Base-by-base conservation (phyloP, 2,888 invertebrate genomes). In the Andricus curvator region DNA sequence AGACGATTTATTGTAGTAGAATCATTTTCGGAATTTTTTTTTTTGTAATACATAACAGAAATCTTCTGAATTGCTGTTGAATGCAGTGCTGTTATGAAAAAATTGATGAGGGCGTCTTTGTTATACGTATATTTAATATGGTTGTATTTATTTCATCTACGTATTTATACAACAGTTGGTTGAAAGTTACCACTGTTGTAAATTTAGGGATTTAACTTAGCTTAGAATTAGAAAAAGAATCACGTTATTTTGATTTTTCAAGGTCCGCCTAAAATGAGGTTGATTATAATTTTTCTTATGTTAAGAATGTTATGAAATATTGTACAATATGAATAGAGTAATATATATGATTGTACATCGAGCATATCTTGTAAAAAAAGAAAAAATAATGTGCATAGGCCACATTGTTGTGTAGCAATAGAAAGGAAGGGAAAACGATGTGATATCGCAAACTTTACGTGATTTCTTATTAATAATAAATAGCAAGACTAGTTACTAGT, bases 351-450 rank as follows among this genome's bases (percentile, higher is more conserved):
- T 74, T 74, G 74, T 74, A 56, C 56, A 74, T 74, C 56, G 74
- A 74, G 74, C 56, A 74, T 74, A 74, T 65, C 67, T 78, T 66
- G 78, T 77, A 76, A 65, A 65, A 66, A 78, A 17, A 22, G 17
- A n/a, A 48, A 15, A 41, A 22, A 51, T 51, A 78, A 78, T 66
- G 37, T 33, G 48, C 44, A 25, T 79, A 33, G 65, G 41, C 13
- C 41, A 13, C 13, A 44, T 44, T 11, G 22, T 78, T 65, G 48
- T 2, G 22, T 41, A 48, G 44, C 22, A 48, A 65, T 78, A 44
- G 67, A 78, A 78, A 33, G 9, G n/a, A 51, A 74, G 29, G 25
- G 20, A 51, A 74, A 33, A 56, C 17, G 74, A 74, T 74, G 74
- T 74, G 74, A 74, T 74, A 74, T 33, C 56, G 51, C 56, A 74